These are phyloP conservation scores for Phasia obesa DNA, from an alignment of 2,888 invertebrate genomes.

Conservation along the genomic window DNA sequence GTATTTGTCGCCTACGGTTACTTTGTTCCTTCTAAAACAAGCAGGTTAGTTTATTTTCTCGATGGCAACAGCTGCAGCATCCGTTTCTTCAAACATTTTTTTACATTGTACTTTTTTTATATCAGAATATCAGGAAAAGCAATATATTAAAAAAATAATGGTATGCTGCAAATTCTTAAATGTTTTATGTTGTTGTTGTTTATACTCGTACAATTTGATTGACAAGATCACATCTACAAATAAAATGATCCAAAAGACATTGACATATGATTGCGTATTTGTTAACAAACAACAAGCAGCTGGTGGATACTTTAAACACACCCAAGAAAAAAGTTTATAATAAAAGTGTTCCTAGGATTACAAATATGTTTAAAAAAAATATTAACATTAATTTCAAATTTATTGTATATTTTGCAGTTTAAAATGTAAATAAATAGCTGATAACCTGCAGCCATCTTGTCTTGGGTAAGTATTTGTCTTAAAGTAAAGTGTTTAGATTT, in stretches of 20 bases:
- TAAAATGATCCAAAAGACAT: slow-evolving; percentile 44
- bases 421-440: not conserved
- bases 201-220: slow-evolving; percentile 54
- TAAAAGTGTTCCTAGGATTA: not conserved
- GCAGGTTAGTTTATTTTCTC: slow-evolving; percentile 40
- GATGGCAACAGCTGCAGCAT: slow-evolving; percentile 54
- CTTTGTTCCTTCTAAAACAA: not conserved
- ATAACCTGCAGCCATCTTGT: not conserved
- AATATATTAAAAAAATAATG: slow-evolving; percentile 17
- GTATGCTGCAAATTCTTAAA: slow-evolving; percentile 13
- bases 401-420: slow-evolving; percentile 4
- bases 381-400: not conserved
- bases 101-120: slow-evolving; percentile 18
- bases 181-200: not conserved
- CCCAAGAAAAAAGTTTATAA: not conserved
- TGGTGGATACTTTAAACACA: not conserved
- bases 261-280: slow-evolving; percentile 56
- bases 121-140: not conserved
- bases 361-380: not conserved
- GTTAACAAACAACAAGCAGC: slow-evolving; percentile 10
- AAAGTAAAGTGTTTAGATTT: slow-evolving; percentile 22
- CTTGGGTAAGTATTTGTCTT: slow-evolving; percentile 34
- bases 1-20: not conserved
- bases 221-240: slow-evolving; percentile 59
- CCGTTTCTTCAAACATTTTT: slow-evolving; percentile 39